Evolutionary conservation across 1,140 invertebrate genomes (phyloP), one percentile per base, ranked within the genome.

Genomic region (Neodiprion virginianus): DNA sequence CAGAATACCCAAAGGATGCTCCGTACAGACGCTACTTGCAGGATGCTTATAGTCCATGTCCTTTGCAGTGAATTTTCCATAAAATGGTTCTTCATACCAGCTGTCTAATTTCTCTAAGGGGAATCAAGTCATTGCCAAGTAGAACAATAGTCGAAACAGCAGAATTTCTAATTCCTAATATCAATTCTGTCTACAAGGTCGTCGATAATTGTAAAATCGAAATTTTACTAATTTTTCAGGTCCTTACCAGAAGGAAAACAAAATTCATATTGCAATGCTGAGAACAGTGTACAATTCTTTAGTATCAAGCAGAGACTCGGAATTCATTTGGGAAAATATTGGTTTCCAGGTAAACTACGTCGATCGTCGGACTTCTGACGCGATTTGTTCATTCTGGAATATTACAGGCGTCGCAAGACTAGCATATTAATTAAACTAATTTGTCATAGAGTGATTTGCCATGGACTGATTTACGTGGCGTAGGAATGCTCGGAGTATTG

Each of bases 241-340:
- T 75, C 81, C 84, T 48, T 83, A 91, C 72, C 83, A 88, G 72
- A 87, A 88, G 76, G 79, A 81, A 17, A 80, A 90, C 67, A 65
- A 77, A 4, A 69, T 86, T 12, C 90, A 91, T 77, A 72, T 83
- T 12, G 82, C 84, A 75, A 86, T 89, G 73, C 78, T 91, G 48
- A 87, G 88, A 75, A 90, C 90, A 23, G 84, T 91, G n/a, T 91
- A 90, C 77, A 85, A 86, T 79, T 91, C 65, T 90, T 89, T 65
- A 87, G 86, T 8, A 86, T 86, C 8, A 80, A 81, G 48, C 8
- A 72, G n/a, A 86, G 89, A 77, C 89, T 88, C 81, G 83, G 90
- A 90, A 11, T 80, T 79, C 71, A 90, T 91, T 76, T 91, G 90
- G 90, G 90, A 91, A 77, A 83, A 88, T 68, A 89, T 91, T 74